Evolutionary conservation across 2,113 vertebrate species (phyloP).

Genomic region (Semnopithecus entellus): DNA sequence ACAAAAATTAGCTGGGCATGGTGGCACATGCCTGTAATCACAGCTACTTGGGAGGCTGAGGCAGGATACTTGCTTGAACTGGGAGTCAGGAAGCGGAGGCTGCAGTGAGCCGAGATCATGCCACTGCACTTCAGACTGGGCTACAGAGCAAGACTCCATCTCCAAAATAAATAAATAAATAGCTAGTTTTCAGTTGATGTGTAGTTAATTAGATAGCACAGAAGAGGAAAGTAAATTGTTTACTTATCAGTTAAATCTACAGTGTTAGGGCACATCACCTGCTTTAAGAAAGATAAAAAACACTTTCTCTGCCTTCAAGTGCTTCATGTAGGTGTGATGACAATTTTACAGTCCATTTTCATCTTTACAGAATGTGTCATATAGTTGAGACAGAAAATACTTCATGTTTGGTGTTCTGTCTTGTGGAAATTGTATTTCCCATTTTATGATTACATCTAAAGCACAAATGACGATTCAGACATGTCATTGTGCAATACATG

Average conservation of each 20-base stretch:
- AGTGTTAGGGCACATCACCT: not conserved
- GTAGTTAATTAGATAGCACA: not conserved
- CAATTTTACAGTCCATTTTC: not conserved
- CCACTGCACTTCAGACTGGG: too few relatives aligned
- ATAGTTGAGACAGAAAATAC: not conserved
- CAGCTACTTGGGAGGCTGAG: too few relatives aligned
- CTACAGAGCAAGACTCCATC: too few relatives aligned
- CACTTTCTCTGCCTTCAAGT: not conserved
- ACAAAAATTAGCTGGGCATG: too few relatives aligned
- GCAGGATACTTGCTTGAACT: too few relatives aligned
- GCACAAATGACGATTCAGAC: not conserved
- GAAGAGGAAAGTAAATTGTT: not conserved
- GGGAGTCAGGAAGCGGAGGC: too few relatives aligned
- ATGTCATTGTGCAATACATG: not conserved
- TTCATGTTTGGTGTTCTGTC: not conserved
- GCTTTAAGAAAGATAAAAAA: not conserved
- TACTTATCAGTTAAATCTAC: conserved; percentile 12
- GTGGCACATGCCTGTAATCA: too few relatives aligned
- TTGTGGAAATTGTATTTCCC: not conserved
- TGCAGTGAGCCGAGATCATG: too few relatives aligned
- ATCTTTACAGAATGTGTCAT: not conserved
- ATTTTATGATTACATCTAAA: conserved; percentile 21
- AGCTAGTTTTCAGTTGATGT: not conserved
- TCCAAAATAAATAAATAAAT: not conserved
- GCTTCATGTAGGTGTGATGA: not conserved